Evolutionary conservation across 2,888 invertebrate genomes (phyloP).

Genomic region (Pristionchus arcanus): DNA sequence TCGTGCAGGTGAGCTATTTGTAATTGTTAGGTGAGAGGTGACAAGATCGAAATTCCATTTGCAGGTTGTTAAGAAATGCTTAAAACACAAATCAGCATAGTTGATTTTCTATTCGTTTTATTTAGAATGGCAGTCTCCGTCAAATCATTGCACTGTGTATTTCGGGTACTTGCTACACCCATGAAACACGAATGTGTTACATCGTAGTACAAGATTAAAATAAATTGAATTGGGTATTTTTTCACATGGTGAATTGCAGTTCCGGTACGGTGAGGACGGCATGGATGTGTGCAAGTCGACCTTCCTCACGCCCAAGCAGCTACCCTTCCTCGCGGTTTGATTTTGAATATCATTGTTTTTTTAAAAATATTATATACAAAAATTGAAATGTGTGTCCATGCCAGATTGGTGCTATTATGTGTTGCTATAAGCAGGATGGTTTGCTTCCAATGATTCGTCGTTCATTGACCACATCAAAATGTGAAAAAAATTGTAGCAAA

Average conservation of each 20-base stretch:
- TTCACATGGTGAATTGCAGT: constrained; percentile 81
- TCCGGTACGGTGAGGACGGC: constrained; percentile 92
- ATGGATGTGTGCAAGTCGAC: constrained; percentile 90
- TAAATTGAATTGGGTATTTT: too few relatives aligned
- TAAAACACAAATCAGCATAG: too few relatives aligned
- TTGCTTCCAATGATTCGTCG: not conserved
- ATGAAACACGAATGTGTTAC: too few relatives aligned
- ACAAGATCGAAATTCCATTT: too few relatives aligned
- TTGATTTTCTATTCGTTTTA: too few relatives aligned
- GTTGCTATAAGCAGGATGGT: not conserved
- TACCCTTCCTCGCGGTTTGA: constrained; percentile 39
- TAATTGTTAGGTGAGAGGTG: not conserved
- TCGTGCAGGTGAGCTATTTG: constrained; percentile 86
- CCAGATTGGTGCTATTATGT: not conserved
- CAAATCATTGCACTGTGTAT: too few relatives aligned
- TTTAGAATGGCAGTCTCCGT: too few relatives aligned
- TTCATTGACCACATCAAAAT: not conserved
- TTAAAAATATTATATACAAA: not conserved
- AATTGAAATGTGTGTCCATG: not conserved
- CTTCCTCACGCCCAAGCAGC: constrained; percentile 84
- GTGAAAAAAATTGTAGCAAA: constrained; percentile 13
- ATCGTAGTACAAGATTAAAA: too few relatives aligned
- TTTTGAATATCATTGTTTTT: not conserved
- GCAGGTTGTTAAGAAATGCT: too few relatives aligned
- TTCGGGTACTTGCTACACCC: too few relatives aligned